Conservation (phyloP, 2,113 vertebrate species). For the rat (Rattus norvegicus) region GRCr8 NC_086023.1:107240001-107240500, state of each 20-base stretch:
- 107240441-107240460: not conserved
- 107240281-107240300: not conserved
- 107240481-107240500: not conserved
- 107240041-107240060: not conserved
- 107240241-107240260: not conserved
- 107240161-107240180: not conserved
- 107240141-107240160: not conserved
- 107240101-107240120: not conserved
- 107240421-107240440: not conserved
- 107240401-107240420: not conserved
- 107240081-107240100: conserved; percentile 38
- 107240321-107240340: not conserved
- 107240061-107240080: conserved; percentile 2
- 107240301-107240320: not conserved
- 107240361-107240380: not conserved
- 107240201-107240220: not conserved
- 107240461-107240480: not conserved
- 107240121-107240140: not conserved
- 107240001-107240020: not conserved
- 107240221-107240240: not conserved
- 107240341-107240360: not conserved
- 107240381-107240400: not conserved
- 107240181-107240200: not conserved
- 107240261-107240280: not conserved
- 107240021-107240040: conserved; percentile 3